Conservation (phyloP, 2,797 vertebrate species). For the Melanotaenia nigrans region DNA sequence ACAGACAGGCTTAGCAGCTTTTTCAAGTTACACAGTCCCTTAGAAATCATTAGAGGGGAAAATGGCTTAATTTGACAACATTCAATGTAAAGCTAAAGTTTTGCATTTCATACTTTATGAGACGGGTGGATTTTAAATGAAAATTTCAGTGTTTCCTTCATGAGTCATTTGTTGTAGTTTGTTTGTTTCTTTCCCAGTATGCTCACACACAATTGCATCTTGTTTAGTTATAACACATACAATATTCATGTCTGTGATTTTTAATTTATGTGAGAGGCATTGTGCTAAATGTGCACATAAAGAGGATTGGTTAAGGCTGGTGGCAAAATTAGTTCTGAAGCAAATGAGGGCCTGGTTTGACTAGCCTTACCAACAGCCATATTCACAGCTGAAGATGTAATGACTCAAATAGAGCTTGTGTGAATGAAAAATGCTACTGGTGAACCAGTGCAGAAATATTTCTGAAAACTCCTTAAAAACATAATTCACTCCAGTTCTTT, state of each 20-base stretch:
- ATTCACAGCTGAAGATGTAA: slow-evolving; percentile 18
- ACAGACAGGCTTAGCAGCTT: neutral
- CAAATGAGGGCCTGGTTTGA: slow-evolving; percentile 12
- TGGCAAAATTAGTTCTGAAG: slow-evolving; percentile 43
- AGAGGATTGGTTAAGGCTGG: slow-evolving; percentile 19
- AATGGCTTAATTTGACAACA: neutral
- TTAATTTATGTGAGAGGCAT: slow-evolving; percentile 40
- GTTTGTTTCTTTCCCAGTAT: neutral
- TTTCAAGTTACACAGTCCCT: neutral
- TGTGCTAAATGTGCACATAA: slow-evolving; percentile 77
- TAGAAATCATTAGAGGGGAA: neutral
- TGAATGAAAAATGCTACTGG: slow-evolving; percentile 18
- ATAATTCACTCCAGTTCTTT: slow-evolving; percentile 17
- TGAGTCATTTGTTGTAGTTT: neutral
- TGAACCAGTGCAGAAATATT: slow-evolving; percentile 12
- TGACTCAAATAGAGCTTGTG: slow-evolving; percentile 3
- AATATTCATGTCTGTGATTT: slow-evolving; percentile 19
- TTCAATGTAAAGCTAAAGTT: neutral
- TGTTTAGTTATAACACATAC: neutral
- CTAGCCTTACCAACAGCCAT: slow-evolving; percentile 11
- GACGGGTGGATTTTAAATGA: neutral
- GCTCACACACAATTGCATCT: neutral
- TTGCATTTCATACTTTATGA: neutral
- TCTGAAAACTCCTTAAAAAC: slow-evolving; percentile 7
- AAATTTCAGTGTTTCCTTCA: neutral